Evolutionary conservation across 1,140 invertebrate species (phyloP).

Genomic region (Dendroctonus valens): DNA sequence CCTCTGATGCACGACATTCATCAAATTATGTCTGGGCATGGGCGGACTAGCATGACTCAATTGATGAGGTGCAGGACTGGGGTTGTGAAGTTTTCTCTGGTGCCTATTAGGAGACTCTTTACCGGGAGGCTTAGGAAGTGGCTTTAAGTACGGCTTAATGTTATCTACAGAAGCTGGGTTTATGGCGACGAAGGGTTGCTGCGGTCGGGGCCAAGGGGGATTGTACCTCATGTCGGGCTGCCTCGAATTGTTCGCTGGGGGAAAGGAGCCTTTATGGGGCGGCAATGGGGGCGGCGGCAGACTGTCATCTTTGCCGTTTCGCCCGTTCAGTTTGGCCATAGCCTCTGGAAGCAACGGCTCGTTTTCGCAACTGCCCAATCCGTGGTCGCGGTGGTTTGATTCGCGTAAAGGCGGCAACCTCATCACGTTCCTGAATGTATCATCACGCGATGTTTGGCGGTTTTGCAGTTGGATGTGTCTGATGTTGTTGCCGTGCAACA

Average conservation of each 20-base stretch:
- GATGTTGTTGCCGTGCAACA: conserved; percentile 57
- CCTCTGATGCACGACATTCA: conserved; percentile 41
- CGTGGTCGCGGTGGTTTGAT: conserved; percentile 41
- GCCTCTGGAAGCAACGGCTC: conserved; percentile 65
- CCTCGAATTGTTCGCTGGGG: conserved; percentile 25
- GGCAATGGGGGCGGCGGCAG: conserved; percentile 56
- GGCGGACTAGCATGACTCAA: conserved; percentile 22
- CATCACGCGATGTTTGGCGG: conserved; percentile 41
- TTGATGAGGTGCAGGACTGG: conserved; percentile 38
- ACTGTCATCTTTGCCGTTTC: conserved; percentile 52
- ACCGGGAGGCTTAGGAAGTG: conserved; percentile 57
- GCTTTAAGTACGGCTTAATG: conserved; percentile 57
- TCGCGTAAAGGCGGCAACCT: conserved; percentile 45
- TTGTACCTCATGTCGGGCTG: conserved; percentile 47
- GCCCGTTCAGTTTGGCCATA: conserved; percentile 35
- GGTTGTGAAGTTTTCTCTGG: conserved; percentile 41
- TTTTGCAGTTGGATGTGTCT: conserved; percentile 42
- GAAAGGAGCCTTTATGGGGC: conserved; percentile 53
- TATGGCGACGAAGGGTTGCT: conserved; percentile 52
- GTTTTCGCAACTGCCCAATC: conserved; percentile 59
- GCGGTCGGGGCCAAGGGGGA: conserved; percentile 58
- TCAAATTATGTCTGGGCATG: conserved; percentile 28
- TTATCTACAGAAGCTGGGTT: conserved; percentile 37
- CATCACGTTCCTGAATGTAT: conserved; percentile 45
- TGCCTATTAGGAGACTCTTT: conserved; percentile 49